phyloP scores from a whole-genome alignment of 2,797 vertebrate species.

The Pangasius larnaudii region DNA sequence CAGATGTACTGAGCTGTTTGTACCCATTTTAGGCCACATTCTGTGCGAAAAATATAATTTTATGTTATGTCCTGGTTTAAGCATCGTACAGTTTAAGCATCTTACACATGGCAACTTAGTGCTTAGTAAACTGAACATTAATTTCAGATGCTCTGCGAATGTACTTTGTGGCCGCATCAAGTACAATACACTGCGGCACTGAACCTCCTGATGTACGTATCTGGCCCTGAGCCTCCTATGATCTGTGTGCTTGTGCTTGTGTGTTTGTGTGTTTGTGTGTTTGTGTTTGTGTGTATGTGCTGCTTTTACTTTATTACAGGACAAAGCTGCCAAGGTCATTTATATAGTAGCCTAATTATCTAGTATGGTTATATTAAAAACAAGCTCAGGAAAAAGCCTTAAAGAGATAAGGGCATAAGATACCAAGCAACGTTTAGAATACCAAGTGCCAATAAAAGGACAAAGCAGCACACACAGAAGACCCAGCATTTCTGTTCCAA shows the following conservation, averaged over 20 bases:
- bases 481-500: conserved; percentile 53
- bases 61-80: background rate
- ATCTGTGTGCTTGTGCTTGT: background rate
- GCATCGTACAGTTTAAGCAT: background rate
- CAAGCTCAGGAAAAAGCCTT: conserved; percentile 52
- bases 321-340: conserved; percentile 54
- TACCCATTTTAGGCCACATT: background rate
- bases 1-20: background rate
- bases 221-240: conserved; percentile 3
- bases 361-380: conserved; percentile 62
- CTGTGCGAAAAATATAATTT: background rate
- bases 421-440: conserved; percentile 38
- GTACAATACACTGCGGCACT: conserved; percentile 5
- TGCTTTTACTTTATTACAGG: conserved; percentile 50
- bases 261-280: conserved; percentile 2
- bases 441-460: conserved; percentile 17
- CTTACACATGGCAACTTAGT: background rate
- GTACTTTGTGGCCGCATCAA: background rate
- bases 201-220: background rate
- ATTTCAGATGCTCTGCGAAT: background rate
- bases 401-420: conserved; percentile 42
- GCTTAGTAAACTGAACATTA: background rate
- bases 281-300: conserved; percentile 35
- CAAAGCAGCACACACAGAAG: conserved; percentile 49
- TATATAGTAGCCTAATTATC: conserved; percentile 64